Conservation (phyloP, 1,140 invertebrate species). For the Dryas iulia region DNA sequence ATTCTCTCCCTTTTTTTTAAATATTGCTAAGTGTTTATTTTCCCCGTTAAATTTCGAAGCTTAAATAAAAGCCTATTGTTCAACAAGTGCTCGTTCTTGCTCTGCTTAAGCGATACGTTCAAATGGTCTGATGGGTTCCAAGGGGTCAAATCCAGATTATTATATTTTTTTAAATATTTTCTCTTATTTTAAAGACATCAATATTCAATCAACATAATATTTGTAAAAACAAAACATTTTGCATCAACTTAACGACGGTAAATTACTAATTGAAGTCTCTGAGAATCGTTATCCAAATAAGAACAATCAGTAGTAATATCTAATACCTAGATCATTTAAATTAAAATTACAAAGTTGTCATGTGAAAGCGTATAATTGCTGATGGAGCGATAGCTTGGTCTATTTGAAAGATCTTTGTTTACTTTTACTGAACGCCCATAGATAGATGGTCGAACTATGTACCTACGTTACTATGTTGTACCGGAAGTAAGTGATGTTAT, state of each 20-base stretch:
- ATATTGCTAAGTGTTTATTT: no score
- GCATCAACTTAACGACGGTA: neutral
- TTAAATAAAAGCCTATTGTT: no score
- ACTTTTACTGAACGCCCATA: neutral
- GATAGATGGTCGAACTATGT: neutral
- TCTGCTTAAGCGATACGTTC: no score
- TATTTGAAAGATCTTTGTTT: constrained; percentile 1
- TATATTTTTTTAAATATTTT: no score
- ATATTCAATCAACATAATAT: no score
- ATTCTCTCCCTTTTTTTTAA: no score
- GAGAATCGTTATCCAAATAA: neutral
- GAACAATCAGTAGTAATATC: neutral
- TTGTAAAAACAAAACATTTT: no score
- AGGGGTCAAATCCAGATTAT: no score
- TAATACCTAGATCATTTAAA: neutral
- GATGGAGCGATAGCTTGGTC: neutral
- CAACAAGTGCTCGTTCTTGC: no score
- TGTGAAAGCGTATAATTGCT: neutral
- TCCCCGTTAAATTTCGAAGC: no score
- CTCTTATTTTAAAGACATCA: no score
- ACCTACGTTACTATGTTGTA: neutral
- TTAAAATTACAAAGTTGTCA: neutral
- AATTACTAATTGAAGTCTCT: neutral
- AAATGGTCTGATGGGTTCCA: no score
- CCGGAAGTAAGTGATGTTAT: neutral